Base-by-base conservation (phyloP, 2,797 vertebrate species). In the Merluccius polli region DNA sequence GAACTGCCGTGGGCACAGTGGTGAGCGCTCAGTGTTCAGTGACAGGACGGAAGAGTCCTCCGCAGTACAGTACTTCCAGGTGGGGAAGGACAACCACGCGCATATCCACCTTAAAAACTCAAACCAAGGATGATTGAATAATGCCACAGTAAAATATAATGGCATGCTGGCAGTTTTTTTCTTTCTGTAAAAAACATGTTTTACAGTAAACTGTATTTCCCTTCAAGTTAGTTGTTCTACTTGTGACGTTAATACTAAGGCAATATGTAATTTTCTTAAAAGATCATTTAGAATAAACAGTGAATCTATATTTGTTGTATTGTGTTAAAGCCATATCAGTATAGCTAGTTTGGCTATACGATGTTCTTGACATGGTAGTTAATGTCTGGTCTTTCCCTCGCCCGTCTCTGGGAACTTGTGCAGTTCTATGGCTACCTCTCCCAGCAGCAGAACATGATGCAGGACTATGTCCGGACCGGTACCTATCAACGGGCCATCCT, bases 361-460 rank as follows among this genome's bases (percentile, higher is more conserved):
- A 44, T 52, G 31, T 33, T 31, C 67, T 65, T 65, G 10, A 59
- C 21, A 35, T 35, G 33, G 36, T 2, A 65, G 59, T 12, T 65
- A 11, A 27, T 12, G 15, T 36, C 21, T 30, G 1, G 21, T 52
- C n/a, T 18, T 15, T 21, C 8, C 18, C 0, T 59, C 48, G 30
- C 75, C 18, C 3, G 13, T 2, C 68, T 68, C 35, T 31, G 73
- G 52, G 52, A 24, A 24, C n/a, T n/a, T 24, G 27, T 89, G 36
- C 89, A 98, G 97, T 99, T 99, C 91, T 99, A 98, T 84, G 97
- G 97, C 90, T 99, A 99, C 95, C 95, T 99, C 92, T 99, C 97
- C 11, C 97, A 99, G 94, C 97, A 99, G 90, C 97, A 99, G 94
- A 99, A 99, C 90, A 99, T 99, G 97, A 99, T 99, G 97, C 97